phyloP scores from a whole-genome alignment of 2,888 invertebrate species.

The Cerastoderma edule region DNA sequence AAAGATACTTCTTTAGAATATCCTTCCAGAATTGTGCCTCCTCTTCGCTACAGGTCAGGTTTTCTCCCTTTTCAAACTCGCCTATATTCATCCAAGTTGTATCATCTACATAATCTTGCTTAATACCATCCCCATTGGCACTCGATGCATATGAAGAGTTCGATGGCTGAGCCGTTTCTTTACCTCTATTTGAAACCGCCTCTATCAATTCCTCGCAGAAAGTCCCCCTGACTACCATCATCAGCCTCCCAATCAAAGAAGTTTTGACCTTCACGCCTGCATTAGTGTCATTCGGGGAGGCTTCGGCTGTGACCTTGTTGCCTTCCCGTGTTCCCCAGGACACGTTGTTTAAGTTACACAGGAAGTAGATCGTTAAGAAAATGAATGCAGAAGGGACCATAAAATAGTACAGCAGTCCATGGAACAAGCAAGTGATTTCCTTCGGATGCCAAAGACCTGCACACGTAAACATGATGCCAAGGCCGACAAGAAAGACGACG shows the following conservation, averaged over 20 bases:
- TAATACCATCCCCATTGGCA: constrained; percentile 1
- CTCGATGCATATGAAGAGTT: not conserved
- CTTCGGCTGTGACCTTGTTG: constrained; percentile 42
- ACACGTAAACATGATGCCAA: constrained; percentile 97
- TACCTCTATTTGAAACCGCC: not conserved
- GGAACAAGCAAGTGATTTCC: constrained; percentile 86
- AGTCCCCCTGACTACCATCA: not conserved
- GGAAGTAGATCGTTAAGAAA: constrained; percentile 94
- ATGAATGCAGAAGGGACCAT: constrained; percentile 98
- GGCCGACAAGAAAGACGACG: constrained; percentile 66
- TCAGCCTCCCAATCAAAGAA: not conserved
- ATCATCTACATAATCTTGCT: constrained; percentile 2
- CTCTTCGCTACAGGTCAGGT: constrained; percentile 83
- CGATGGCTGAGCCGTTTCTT: constrained; percentile 73
- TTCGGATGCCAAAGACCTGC: constrained; percentile 98
- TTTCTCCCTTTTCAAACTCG: not conserved
- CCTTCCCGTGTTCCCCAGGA: constrained; percentile 97
- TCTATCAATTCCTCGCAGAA: constrained; percentile 16
- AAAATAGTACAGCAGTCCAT: constrained; percentile 91
- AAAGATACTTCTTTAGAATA: constrained; percentile 95
- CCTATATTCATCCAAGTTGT: constrained; percentile 8
- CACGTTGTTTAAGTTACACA: constrained; percentile 96
- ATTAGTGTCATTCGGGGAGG: constrained; percentile 24
- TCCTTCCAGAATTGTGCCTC: constrained; percentile 97
- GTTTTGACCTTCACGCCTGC: constrained; percentile 6